Evolutionary conservation across 2,888 invertebrate species (phyloP), one percentile per base, ranked within the genome.

Genomic region (Emmelina monodactyla): DNA sequence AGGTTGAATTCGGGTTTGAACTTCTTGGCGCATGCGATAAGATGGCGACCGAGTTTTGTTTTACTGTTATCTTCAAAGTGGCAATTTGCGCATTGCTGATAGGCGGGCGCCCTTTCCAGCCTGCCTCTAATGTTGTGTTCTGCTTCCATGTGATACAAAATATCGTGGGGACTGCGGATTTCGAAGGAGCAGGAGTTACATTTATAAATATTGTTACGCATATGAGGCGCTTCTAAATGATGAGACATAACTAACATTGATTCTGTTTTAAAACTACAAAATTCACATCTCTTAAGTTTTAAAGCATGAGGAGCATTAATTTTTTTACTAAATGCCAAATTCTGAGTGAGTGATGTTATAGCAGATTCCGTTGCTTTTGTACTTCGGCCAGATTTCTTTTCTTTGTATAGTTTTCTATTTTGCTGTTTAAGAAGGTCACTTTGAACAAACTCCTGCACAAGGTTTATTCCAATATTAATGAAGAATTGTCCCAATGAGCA

Each of bases 51-150:
- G 50, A 96, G 75, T 70, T 95, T 94, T 29, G 92, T 92, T 76
- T 94, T 95, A 47, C 93, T 92, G 59, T 94, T 94, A 55, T 94
- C 94, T 66, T 97, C 97, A 62, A 95, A 96, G 14, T 94, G 92
- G 76, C 97, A 97, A 61, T 92, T 92, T 10, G 94, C 91, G 65
- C 97, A 97, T 62, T 95, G 94, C 70, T 94, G 95, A 68, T 92
- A 92, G 9, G 92, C 91, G 33, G 92, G 90, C 6, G 94, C 93
- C 48, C 92, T 85, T 55, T 95, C 93, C 42, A 97, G 72, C 41
- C 92, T 85, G n/a, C 93, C 95, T 50, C 92, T 84, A 16, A 91
- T 88, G 47, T 90, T 91, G 64, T 97, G 97, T 58, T 93, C 91
- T 1, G 92, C 91, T 64, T 95, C 94, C 92, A 95, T 94, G 62